Evolutionary conservation across 1,140 invertebrate genomes (phyloP).

Genomic region (Sitodiplosis mosellana): DNA sequence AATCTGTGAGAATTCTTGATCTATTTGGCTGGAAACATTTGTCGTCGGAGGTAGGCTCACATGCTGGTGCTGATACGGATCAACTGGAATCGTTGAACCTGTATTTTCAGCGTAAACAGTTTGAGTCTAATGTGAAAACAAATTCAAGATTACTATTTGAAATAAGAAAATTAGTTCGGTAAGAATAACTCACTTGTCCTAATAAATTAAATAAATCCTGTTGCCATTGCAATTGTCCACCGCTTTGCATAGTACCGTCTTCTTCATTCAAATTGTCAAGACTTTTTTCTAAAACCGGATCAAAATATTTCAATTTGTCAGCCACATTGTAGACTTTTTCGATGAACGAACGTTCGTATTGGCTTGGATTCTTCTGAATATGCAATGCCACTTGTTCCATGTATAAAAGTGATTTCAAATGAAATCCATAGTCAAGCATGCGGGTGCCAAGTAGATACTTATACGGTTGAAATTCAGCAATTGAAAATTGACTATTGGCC

Average conservation of each 20-base stretch:
- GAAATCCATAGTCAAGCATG: conserved; percentile 57
- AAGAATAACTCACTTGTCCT: not conserved
- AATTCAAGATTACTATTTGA: too few relatives aligned
- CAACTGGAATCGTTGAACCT: too few relatives aligned
- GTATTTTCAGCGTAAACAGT: too few relatives aligned
- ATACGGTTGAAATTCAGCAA: conserved; percentile 55
- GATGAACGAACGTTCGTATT: conserved; percentile 38
- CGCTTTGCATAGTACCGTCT: too few relatives aligned
- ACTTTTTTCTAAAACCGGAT: conserved; percentile 35
- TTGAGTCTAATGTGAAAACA: too few relatives aligned
- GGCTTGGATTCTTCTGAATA: conserved; percentile 35
- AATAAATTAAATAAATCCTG: conserved; percentile 26
- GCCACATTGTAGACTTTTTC: conserved; percentile 25
- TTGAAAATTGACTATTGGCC: conserved; percentile 50
- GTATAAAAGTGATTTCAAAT: conserved; percentile 62
- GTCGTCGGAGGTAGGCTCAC: too few relatives aligned
- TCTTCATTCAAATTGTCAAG: conserved; percentile 17
- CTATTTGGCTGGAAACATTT: conserved; percentile 10
- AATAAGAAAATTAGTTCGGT: too few relatives aligned
- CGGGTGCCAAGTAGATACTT: conserved; percentile 54
- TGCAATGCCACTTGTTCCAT: conserved; percentile 56
- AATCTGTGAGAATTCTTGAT: conserved; percentile 22
- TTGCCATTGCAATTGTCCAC: conserved; percentile 31
- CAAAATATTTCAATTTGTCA: conserved; percentile 53
- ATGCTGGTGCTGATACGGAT: too few relatives aligned